These are phyloP conservation scores for Aphelinus atriplicis DNA, from an alignment of 1,140 invertebrate genomes.

Conservation along the genomic window DNA sequence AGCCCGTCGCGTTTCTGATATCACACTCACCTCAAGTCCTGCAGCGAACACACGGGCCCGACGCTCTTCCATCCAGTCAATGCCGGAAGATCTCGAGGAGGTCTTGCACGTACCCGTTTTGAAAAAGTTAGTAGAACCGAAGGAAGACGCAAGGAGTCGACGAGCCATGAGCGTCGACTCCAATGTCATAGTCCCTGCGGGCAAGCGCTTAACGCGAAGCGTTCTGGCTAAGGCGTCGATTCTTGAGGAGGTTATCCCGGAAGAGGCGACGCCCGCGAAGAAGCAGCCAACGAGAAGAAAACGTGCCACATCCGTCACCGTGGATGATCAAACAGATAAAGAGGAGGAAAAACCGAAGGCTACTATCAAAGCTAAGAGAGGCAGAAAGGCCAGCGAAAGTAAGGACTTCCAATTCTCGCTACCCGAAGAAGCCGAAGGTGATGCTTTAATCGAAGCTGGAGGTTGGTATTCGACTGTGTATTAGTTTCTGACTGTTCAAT, in stretches of 20 bases:
- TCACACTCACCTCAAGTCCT: conserved; percentile 32
- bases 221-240: conserved; percentile 36
- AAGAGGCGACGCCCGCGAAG: conserved; percentile 32
- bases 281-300: conserved; percentile 41
- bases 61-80: conserved; percentile 48
- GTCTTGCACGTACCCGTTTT: conserved; percentile 38
- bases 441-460: neutral
- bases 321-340: neutral
- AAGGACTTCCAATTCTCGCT: conserved; percentile 49
- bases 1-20: neutral
- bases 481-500: no score
- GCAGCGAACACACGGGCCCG: conserved; percentile 46
- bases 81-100: conserved; percentile 55
- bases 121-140: conserved; percentile 6
- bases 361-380: conserved; percentile 34
- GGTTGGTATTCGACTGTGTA: neutral
- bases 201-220: conserved; percentile 39
- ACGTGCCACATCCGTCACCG: conserved; percentile 37
- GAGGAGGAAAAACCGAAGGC: conserved; percentile 27
- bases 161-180: conserved; percentile 54
- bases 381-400: conserved; percentile 42
- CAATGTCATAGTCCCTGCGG: conserved; percentile 14
- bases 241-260: conserved; percentile 44
- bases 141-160: conserved; percentile 40
- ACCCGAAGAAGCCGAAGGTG: conserved; percentile 40